Percentiles rank a stretch among this genome's conserved stretches.
phyloP scores from a whole-genome alignment of 1,140 invertebrate species.

The Saccostrea cuccullata region DNA sequence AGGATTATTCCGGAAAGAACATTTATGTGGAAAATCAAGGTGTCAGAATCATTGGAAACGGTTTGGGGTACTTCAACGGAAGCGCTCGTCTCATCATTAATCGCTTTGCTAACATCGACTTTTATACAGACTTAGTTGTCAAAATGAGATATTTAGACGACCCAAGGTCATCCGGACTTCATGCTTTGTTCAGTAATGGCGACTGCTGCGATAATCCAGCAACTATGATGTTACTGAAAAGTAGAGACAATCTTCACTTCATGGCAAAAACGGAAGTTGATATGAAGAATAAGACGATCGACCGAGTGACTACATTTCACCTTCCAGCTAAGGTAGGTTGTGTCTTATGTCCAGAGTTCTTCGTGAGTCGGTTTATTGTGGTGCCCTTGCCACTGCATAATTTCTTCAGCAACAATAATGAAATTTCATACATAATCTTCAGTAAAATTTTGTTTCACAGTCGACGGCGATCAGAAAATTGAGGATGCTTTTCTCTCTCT shows the following conservation, averaged over 20 bases:
- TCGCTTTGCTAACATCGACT: constrained; percentile 26
- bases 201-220: constrained; percentile 52
- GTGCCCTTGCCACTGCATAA: no score
- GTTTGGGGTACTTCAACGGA: constrained; percentile 41
- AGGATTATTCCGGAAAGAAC: constrained; percentile 27
- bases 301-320: constrained; percentile 38
- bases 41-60: constrained; percentile 19
- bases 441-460: no score
- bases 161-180: background rate
- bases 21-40: constrained; percentile 41
- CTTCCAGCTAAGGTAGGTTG: constrained; percentile 46
- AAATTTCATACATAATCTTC: no score
- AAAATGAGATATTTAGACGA: constrained; percentile 37
- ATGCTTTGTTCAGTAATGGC: constrained; percentile 46
- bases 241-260: constrained; percentile 45
- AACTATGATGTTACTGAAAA: constrained; percentile 40
- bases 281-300: background rate
- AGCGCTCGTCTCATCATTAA: constrained; percentile 1
- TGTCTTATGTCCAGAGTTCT: background rate
- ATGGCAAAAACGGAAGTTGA: constrained; percentile 42
- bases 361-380: no score
- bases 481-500: no score
- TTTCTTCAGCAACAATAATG: no score
- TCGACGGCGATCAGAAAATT: no score
- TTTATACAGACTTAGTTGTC: constrained; percentile 41